Evolutionary conservation across 2,113 vertebrate species (phyloP).

Genomic region (Aegithalos caudatus): DNA sequence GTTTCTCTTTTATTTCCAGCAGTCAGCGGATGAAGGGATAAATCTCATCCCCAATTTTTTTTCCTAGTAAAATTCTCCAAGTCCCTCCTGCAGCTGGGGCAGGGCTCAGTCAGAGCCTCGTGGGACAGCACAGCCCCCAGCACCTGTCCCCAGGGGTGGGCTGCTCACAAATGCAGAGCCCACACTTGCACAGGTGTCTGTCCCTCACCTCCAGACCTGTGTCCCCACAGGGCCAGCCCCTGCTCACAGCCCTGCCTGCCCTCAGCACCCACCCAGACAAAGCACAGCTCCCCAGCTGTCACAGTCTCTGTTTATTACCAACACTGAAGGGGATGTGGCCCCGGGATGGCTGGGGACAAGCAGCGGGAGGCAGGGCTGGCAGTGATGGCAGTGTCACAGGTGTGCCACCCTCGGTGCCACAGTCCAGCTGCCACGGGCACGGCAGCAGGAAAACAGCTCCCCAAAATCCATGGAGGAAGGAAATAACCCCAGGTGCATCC

Average conservation of each 20-base stretch:
- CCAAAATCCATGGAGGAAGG: not conserved
- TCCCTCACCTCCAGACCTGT: fast-evolving
- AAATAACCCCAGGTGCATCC: fast-evolving
- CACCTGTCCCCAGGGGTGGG: fast-evolving
- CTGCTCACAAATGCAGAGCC: not conserved
- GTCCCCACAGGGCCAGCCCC: not conserved
- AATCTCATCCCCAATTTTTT: not conserved
- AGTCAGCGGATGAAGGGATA: not conserved
- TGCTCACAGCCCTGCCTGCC: not conserved
- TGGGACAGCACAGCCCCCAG: not conserved
- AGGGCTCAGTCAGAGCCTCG: not conserved
- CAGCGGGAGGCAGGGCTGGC: not conserved
- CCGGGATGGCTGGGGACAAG: not conserved
- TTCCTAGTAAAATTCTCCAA: not conserved
- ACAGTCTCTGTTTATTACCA: slow-evolving; percentile 9
- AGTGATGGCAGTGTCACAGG: not conserved
- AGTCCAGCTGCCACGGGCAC: not conserved
- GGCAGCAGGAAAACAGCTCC: not conserved
- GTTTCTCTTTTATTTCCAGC: not conserved
- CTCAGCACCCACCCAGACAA: not conserved
- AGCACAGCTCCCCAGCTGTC: not conserved
- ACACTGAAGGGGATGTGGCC: not conserved
- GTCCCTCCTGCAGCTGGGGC: not conserved
- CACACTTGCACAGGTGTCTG: not conserved
- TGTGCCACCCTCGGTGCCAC: not conserved